Evolutionary conservation across 2,797 vertebrate genomes (phyloP).

Genomic region (Periparus ater): DNA sequence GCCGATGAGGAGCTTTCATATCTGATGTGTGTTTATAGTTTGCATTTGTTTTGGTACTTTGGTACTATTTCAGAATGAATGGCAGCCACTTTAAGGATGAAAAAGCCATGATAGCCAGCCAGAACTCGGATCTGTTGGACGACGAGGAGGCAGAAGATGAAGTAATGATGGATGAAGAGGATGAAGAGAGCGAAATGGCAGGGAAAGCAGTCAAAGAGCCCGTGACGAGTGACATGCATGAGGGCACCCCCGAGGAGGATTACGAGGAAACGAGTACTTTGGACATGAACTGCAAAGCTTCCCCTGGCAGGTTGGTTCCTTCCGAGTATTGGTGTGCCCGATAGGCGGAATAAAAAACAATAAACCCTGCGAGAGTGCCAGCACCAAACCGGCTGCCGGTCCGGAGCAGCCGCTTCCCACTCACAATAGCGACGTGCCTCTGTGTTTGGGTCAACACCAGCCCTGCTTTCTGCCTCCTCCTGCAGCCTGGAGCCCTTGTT

Average conservation of each 20-base stretch:
- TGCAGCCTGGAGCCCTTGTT: background rate
- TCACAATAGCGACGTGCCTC: background rate
- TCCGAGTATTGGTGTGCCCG: constrained; percentile 39
- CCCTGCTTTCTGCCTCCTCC: background rate
- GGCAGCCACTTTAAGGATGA: constrained; percentile 89
- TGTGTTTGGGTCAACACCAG: constrained; percentile 29
- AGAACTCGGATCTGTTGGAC: constrained; percentile 86
- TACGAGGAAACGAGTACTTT: constrained; percentile 84
- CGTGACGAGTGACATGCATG: constrained; percentile 74
- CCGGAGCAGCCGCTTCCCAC: background rate
- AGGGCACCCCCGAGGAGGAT: constrained; percentile 85
- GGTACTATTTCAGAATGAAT: constrained; percentile 82
- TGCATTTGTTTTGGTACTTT: constrained; percentile 11
- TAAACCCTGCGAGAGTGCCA: constrained; percentile 29
- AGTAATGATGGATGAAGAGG: constrained; percentile 89
- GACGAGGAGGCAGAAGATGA: constrained; percentile 92
- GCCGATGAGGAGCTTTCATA: background rate
- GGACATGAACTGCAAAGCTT: constrained; percentile 89
- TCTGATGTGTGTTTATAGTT: background rate
- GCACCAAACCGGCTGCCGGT: background rate
- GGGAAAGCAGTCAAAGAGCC: constrained; percentile 81
- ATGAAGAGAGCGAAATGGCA: constrained; percentile 81
- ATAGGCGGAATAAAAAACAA: background rate
- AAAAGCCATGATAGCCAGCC: constrained; percentile 84
- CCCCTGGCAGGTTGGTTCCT: constrained; percentile 85